These are phyloP conservation scores for Apodemus speciosus DNA, from an alignment of 2,113 vertebrate genomes.

Conservation along the genomic window DNA sequence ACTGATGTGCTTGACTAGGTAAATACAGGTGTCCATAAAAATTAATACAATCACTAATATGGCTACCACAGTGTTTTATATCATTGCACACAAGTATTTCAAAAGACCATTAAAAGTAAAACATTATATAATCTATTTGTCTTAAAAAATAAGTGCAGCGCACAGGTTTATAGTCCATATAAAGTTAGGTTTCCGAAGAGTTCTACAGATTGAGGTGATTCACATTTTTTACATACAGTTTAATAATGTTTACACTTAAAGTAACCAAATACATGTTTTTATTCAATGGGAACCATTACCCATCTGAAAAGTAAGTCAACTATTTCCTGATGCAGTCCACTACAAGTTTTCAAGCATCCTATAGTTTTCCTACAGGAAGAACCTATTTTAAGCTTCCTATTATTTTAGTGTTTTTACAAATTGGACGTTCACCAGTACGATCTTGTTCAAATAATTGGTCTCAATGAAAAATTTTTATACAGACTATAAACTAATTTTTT, in stretches of 20 bases:
- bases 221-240: not conserved
- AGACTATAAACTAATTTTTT: conserved; percentile 32
- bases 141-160: not conserved
- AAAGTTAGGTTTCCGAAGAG: not conserved
- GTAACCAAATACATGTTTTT: not conserved
- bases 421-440: not conserved
- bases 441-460: not conserved
- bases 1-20: not conserved
- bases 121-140: conserved; percentile 19
- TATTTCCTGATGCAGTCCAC: not conserved
- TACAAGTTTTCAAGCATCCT: conserved; percentile 48
- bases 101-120: not conserved
- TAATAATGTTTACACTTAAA: not conserved
- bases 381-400: conserved; percentile 16
- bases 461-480: not conserved
- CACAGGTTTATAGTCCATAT: not conserved
- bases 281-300: not conserved
- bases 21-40: conserved; percentile 62
- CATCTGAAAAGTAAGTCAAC: not conserved
- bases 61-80: not conserved
- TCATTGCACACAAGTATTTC: not conserved
- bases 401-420: not conserved
- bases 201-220: not conserved
- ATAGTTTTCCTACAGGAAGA: not conserved
- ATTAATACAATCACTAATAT: conserved; percentile 61